These are phyloP conservation scores for Enteromius thamalakanensis DNA, from an alignment of 2,797 vertebrate species.

Conservation along the genomic window DNA sequence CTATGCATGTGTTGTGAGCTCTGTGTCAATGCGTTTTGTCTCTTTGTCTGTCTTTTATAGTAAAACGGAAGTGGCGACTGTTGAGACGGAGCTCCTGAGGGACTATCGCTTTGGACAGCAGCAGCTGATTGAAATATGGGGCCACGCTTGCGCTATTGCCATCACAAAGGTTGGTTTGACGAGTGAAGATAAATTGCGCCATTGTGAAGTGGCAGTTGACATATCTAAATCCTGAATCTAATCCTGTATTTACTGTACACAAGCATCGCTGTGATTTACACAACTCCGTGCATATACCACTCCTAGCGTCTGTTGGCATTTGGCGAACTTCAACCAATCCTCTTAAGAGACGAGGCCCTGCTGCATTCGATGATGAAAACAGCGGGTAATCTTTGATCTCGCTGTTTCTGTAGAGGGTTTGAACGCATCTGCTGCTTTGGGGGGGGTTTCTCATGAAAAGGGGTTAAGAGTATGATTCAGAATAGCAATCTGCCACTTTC, in stretches of 20 bases:
- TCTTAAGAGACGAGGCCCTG: conserved; percentile 16
- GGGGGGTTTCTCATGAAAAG: not conserved
- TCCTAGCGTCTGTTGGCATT: conserved; percentile 1
- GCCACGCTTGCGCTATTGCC: conserved; percentile 89
- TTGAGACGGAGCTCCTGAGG: conserved; percentile 88
- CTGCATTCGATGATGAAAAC: conserved; percentile 34
- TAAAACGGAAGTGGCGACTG: conserved; percentile 82
- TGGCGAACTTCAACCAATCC: conserved; percentile 17
- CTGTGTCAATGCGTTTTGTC: conserved; percentile 40
- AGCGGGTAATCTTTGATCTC: conserved; percentile 40
- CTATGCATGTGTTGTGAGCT: not conserved
- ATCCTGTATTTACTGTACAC: not conserved
- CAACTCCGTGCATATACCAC: not conserved
- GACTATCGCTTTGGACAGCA: conserved; percentile 92
- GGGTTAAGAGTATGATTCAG: not conserved
- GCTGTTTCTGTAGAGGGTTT: conserved; percentile 24
- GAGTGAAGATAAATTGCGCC: not conserved
- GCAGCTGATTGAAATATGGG: conserved; percentile 94
- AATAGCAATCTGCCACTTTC: not conserved
- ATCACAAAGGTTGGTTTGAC: conserved; percentile 85
- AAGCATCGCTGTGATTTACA: not conserved
- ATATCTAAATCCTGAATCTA: not conserved
- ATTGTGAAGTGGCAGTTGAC: not conserved
- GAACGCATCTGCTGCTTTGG: conserved; percentile 18
- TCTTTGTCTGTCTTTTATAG: conserved; percentile 66